Evolutionary conservation across 2,797 vertebrate species (phyloP), one percentile per base, ranked within the genome.

Genomic region (Enteromius argenteus): DNA sequence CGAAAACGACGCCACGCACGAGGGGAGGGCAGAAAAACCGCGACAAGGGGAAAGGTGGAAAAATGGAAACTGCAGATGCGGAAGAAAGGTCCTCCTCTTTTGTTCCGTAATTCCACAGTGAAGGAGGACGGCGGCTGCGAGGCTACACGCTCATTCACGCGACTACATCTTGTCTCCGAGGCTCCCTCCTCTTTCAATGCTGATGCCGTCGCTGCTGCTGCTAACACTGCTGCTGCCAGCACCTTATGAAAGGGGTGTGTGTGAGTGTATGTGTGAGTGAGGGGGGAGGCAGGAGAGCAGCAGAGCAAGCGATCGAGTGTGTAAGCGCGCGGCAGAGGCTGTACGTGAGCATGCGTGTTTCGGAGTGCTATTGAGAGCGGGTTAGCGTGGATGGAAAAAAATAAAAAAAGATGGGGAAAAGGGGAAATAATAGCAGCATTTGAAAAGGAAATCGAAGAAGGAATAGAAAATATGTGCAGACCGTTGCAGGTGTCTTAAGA

Each of bases 91-190:
- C 90, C 92, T 93, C 89, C 91, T 89, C 66, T 91, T 91, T 88
- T 94, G 93, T 93, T 89, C 90, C 90, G 89, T 94, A 93, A 95
- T 94, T 95, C 94, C 90, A 93, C 90, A 89, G 89, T 83, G 79
- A 85, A 92, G 93, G 93, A 92, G 93, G 94, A 93, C 89, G 90
- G 91, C 78, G 91, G 89, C 91, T 90, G 92, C 91, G 88, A 86
- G 94, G 93, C 92, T 94, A 93, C 93, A 92, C 93, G 90, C 95
- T 96, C 93, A 95, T 94, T 95, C 92, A 83, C 81, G 78, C 90
- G 90, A 90, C 90, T 88, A 92, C 93, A 94, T 94, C 90, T 95
- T 95, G 94, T 84, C 77, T 80, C 30, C 13, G 62, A 81, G 79
- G 78, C 83, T 42, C 56, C 79, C 85, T 81, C 73, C 83, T 81